A percentile compares a stretch with the other conserved stretches of the same genome.
Conservation (phyloP, 2,797 vertebrate species). For the Nasua narica region DNA sequence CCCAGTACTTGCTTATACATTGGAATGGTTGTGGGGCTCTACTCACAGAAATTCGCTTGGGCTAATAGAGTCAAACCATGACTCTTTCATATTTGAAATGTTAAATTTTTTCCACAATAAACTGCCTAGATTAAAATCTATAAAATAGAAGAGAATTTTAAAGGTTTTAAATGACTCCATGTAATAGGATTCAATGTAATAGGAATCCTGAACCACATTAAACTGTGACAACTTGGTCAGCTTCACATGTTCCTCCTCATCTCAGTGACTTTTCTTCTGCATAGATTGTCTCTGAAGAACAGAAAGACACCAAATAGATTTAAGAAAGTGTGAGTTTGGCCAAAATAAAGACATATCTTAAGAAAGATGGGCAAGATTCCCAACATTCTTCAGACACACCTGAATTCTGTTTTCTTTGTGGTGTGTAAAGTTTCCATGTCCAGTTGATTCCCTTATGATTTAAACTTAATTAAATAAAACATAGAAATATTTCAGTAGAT, state of each 20-base stretch:
- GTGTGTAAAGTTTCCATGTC: slow-evolving; percentile 4
- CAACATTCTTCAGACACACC: slow-evolving; percentile 54
- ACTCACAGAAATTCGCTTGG: slow-evolving; percentile 16
- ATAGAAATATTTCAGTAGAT: background rate
- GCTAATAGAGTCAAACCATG: background rate
- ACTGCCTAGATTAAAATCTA: slow-evolving; percentile 41
- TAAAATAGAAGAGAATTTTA: slow-evolving; percentile 43
- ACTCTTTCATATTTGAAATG: slow-evolving; percentile 37
- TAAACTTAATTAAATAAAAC: slow-evolving; percentile 52
- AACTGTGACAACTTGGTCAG: slow-evolving; percentile 52
- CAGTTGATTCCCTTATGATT: slow-evolving; percentile 27
- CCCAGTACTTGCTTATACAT: slow-evolving; percentile 14
- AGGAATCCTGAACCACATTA: slow-evolving; percentile 55
- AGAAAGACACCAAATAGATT: slow-evolving; percentile 59
- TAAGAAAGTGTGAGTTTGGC: slow-evolving; percentile 58
- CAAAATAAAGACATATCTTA: slow-evolving; percentile 48
- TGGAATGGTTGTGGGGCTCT: background rate
- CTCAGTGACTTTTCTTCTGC: slow-evolving; percentile 3
- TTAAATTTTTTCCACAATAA: background rate
- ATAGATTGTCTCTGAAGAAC: slow-evolving; percentile 42
- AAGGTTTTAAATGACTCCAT: slow-evolving; percentile 38
- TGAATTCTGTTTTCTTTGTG: slow-evolving; percentile 57
- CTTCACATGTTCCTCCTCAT: slow-evolving; percentile 53
- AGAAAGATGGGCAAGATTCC: slow-evolving; percentile 46
- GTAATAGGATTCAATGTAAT: slow-evolving; percentile 37